Evolutionary conservation across 2,113 vertebrate genomes (phyloP).

Genomic region (Alaudala cheleensis): DNA sequence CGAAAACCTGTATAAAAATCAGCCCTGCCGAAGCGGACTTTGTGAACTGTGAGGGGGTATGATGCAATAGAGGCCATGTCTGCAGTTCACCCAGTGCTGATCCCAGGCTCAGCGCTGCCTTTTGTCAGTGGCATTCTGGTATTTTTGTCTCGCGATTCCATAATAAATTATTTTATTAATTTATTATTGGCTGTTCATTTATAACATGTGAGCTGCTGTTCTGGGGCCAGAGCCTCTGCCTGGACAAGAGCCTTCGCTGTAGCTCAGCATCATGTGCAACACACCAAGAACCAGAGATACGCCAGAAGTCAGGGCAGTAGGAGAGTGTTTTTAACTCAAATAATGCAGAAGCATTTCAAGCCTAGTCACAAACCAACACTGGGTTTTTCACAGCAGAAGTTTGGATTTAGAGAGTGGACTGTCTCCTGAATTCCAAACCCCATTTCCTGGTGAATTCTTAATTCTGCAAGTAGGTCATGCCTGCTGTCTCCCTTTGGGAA

Average conservation of each 20-base stretch:
- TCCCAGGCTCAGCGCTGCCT: no score
- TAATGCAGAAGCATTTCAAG: not conserved
- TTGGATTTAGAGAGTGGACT: not conserved
- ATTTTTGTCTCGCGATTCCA: no score
- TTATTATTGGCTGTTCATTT: no score
- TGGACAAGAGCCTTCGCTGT: no score
- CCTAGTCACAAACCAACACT: not conserved
- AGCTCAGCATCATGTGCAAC: not conserved
- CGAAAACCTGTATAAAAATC: no score
- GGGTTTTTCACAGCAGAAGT: not conserved
- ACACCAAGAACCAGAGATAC: accelerated
- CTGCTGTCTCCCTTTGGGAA: not conserved
- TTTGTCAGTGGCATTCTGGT: no score
- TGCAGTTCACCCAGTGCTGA: no score
- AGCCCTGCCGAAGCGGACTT: no score
- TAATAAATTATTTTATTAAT: no score
- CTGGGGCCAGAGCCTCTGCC: not conserved
- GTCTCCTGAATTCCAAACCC: not conserved
- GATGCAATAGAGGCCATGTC: no score
- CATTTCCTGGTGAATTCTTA: not conserved
- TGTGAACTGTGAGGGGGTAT: no score
- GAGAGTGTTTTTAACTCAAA: not conserved
- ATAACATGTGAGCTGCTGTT: not conserved
- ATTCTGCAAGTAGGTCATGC: constrained; percentile 1
- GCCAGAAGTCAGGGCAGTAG: not conserved